Conservation (phyloP, 2,797 vertebrate species). For the Hypotaenidia okinawae region DNA sequence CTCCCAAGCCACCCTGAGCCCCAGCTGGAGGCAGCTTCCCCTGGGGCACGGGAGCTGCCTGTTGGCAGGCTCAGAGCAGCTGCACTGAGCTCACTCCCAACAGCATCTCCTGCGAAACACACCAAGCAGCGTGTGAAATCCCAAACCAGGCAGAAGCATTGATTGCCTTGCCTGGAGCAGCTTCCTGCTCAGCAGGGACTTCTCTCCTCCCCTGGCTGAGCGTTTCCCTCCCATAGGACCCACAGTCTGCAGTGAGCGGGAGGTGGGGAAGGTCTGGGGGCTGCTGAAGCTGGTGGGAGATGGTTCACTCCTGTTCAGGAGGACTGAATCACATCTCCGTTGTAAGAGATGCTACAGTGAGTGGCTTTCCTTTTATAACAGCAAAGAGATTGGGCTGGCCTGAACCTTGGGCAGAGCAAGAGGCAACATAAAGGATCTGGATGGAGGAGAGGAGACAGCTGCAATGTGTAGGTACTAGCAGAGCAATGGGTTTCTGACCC, state of each 20-base stretch:
- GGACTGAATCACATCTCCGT: neutral
- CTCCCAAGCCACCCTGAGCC: neutral
- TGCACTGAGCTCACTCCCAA: neutral
- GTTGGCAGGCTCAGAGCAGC: neutral
- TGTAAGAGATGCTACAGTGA: neutral
- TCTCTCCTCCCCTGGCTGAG: neutral
- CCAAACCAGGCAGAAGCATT: neutral
- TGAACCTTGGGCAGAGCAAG: neutral
- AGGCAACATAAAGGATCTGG: neutral
- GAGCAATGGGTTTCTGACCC: neutral
- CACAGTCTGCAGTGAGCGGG: neutral
- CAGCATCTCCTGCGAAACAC: neutral
- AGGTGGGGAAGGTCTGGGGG: rapidly evolving
- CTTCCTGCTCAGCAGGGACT: neutral
- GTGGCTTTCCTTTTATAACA: neutral
- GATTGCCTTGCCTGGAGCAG: neutral
- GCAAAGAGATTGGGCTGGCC: neutral
- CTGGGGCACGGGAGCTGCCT: neutral
- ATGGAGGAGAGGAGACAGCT: neutral
- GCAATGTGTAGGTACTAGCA: neutral
- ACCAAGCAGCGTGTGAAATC: rapidly evolving
- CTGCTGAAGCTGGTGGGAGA: neutral
- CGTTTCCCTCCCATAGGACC: neutral
- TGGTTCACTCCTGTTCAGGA: neutral
- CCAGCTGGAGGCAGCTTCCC: neutral